Conservation (phyloP, 2,797 vertebrate genomes). For the Macropodus opercularis region DNA sequence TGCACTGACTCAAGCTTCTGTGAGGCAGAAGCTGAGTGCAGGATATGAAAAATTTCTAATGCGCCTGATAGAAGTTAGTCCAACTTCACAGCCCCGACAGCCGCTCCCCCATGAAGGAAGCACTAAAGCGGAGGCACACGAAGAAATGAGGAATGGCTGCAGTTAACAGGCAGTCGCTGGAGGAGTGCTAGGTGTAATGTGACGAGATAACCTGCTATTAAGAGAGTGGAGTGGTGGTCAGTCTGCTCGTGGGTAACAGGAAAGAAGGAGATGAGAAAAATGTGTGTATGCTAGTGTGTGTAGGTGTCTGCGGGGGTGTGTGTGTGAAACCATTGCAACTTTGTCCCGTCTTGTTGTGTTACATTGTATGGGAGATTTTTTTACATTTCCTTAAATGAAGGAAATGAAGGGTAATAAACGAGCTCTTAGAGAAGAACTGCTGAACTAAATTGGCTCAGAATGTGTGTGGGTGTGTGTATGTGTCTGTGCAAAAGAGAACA, state of each 20-base stretch:
- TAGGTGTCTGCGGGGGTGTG: neutral
- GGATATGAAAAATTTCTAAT: conserved; percentile 59
- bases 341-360: conserved; percentile 12
- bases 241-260: conserved; percentile 25
- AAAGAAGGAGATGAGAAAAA: conserved; percentile 17
- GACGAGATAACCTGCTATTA: conserved; percentile 33
- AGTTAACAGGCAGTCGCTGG: conserved; percentile 9
- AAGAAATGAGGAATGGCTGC: conserved; percentile 14
- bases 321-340: conserved; percentile 18
- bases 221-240: conserved; percentile 15
- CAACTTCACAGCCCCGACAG: conserved; percentile 32
- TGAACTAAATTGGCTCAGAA: conserved; percentile 56
- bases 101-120: conserved; percentile 11
- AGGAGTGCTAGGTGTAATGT: conserved; percentile 33
- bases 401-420: conserved; percentile 31
- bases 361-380: conserved; percentile 1
- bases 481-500: conserved; percentile 8
- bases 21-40: conserved; percentile 33
- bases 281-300: conserved; percentile 4
- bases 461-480: conserved; percentile 37
- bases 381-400: conserved; percentile 1
- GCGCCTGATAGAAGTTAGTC: conserved; percentile 35
- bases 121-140: conserved; percentile 1
- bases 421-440: conserved; percentile 35
- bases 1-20: conserved; percentile 57